These are phyloP conservation scores for Morus bassanus DNA, from an alignment of 2,797 vertebrate species.

Conservation along the genomic window DNA sequence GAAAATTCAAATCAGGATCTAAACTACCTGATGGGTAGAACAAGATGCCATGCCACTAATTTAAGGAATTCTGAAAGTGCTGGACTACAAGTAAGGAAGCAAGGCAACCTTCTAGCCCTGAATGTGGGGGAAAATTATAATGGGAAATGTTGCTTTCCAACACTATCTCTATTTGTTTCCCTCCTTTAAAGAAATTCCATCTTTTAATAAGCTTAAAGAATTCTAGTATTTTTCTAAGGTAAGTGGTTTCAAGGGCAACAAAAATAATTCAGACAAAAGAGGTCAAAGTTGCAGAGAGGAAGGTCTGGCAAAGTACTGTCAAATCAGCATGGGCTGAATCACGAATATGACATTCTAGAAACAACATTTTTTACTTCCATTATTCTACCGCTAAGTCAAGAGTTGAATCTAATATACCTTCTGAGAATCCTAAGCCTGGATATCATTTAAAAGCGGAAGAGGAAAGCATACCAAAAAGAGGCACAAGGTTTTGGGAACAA, in stretches of 20 bases:
- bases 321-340: not conserved
- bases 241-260: not conserved
- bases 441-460: not conserved
- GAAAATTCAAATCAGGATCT: not conserved
- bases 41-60: rapidly evolving
- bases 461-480: not conserved
- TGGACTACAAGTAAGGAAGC: not conserved
- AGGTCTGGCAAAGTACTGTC: not conserved
- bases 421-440: not conserved
- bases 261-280: not conserved
- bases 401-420: not conserved
- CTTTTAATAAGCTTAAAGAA: not conserved
- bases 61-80: not conserved
- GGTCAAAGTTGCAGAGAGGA: not conserved
- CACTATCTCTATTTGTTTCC: not conserved
- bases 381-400: not conserved
- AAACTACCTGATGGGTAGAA: not conserved
- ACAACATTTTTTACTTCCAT: not conserved
- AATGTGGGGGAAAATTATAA: not conserved
- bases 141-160: not conserved
- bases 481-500: not conserved
- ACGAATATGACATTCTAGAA: not conserved
- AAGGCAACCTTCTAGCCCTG: not conserved
- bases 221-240: not conserved
- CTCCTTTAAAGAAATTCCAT: not conserved